Conservation (phyloP, 2,113 vertebrate genomes). For the Hystrix brachyura region DNA sequence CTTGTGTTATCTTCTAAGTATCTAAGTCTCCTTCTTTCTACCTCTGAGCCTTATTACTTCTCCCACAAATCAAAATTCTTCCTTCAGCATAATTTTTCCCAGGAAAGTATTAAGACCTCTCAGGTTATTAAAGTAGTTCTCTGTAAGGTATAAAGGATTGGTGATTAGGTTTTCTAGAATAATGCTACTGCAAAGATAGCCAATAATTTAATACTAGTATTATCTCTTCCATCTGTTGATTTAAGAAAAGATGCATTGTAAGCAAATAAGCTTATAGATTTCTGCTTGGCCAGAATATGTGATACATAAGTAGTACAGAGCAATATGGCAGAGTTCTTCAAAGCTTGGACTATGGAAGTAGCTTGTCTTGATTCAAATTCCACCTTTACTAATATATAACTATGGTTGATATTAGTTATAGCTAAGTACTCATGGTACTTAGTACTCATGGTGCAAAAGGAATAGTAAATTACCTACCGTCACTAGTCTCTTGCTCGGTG, state of each 20-base stretch:
- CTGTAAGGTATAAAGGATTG: neutral
- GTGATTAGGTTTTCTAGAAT: constrained; percentile 13
- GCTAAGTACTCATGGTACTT: neutral
- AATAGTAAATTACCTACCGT: neutral
- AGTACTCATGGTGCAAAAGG: neutral
- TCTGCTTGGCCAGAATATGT: neutral
- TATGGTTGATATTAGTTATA: neutral
- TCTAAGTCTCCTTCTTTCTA: neutral
- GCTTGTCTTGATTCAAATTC: neutral
- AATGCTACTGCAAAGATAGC: neutral
- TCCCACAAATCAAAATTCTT: neutral
- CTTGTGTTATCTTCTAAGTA: neutral
- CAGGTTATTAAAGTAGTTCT: neutral
- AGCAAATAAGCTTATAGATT: neutral
- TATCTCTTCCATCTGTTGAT: neutral
- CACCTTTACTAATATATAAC: neutral
- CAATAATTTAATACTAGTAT: neutral
- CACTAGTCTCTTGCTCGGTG: neutral
- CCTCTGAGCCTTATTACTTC: neutral
- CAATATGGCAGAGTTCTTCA: neutral
- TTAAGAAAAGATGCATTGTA: neutral
- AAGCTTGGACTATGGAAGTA: neutral
- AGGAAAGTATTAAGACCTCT: neutral
- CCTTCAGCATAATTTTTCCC: constrained; percentile 16
- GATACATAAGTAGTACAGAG: neutral